A percentile compares a stretch with the other conserved stretches of the same genome.
Conservation (phyloP, 2,113 vertebrate genomes). For the Menidia beryllina region DNA sequence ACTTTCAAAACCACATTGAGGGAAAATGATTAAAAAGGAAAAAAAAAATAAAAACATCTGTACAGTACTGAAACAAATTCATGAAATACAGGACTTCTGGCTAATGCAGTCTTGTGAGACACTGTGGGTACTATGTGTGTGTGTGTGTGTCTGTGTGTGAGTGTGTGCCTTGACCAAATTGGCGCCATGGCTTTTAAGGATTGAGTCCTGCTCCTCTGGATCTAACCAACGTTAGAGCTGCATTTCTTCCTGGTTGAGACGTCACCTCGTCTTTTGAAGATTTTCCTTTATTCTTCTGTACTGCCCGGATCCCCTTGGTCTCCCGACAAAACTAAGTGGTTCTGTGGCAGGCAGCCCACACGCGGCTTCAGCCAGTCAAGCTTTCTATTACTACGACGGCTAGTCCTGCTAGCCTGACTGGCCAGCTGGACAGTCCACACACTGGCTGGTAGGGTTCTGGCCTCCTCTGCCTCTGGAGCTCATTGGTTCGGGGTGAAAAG, state of each 20-base stretch:
- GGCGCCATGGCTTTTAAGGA: conserved; percentile 61
- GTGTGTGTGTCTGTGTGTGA: too few relatives aligned
- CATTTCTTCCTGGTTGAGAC: conserved; percentile 34
- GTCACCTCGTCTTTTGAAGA: conserved; percentile 22
- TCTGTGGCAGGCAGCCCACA: conserved; percentile 68
- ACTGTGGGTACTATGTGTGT: conserved; percentile 5
- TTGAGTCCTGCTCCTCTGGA: conserved; percentile 77
- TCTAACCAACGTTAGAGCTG: conserved; percentile 62
- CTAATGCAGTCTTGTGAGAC: conserved; percentile 71
- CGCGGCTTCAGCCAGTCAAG: conserved; percentile 84
- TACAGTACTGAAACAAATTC: conserved; percentile 94
- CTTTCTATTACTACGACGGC: conserved; percentile 82
- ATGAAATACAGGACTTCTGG: conserved; percentile 88
- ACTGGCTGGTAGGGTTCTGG: conserved; percentile 61
- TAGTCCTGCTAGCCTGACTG: conserved; percentile 86
- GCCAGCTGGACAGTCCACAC: conserved; percentile 64
- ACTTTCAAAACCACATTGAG: conserved; percentile 77
- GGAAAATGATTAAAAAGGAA: conserved; percentile 83
- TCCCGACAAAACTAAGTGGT: conserved; percentile 69
- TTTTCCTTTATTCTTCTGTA: conserved; percentile 69
- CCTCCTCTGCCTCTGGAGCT: conserved; percentile 68
- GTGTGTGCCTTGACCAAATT: conserved; percentile 48
- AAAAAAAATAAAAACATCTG: conserved; percentile 70
- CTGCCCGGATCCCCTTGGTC: conserved; percentile 68
- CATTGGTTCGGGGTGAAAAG: conserved; percentile 75